These are phyloP conservation scores for Pocota personata DNA, from an alignment of 2,888 invertebrate genomes.

Conservation along the genomic window DNA sequence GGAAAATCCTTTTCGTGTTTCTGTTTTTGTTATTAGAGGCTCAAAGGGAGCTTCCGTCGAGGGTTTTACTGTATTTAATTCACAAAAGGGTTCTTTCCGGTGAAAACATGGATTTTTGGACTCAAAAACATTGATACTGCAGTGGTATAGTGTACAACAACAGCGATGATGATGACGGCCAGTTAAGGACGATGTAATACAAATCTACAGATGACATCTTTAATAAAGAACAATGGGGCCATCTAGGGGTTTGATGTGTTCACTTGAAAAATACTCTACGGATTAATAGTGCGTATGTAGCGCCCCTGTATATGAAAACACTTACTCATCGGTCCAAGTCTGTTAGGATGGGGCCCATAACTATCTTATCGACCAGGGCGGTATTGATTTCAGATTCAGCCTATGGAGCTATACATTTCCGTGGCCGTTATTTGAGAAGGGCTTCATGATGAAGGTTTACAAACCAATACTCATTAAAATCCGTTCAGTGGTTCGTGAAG, in stretches of 20 bases:
- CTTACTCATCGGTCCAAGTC: too few relatives aligned
- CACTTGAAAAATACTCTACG: not conserved
- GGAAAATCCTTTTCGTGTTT: slow-evolving; percentile 31
- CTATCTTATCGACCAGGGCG: too few relatives aligned
- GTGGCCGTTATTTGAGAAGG: too few relatives aligned
- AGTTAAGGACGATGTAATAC: not conserved
- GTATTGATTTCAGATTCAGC: too few relatives aligned
- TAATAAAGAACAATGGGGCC: not conserved
- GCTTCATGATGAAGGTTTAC: too few relatives aligned
- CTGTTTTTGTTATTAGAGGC: slow-evolving; percentile 12
- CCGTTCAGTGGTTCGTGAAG: too few relatives aligned
- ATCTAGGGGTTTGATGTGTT: not conserved
- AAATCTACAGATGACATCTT: not conserved
- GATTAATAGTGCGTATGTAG: too few relatives aligned
- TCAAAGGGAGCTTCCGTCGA: not conserved
- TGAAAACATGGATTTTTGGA: slow-evolving; percentile 4
- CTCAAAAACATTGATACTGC: slow-evolving; percentile 10
- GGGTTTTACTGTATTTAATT: not conserved
- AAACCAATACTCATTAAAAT: too few relatives aligned
- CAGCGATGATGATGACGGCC: not conserved
- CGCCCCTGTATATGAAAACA: too few relatives aligned
- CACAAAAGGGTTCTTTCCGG: not conserved
- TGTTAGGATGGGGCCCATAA: too few relatives aligned
- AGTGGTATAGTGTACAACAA: not conserved
- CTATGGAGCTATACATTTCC: too few relatives aligned